These are phyloP conservation scores for Larimichthys crocea DNA, from an alignment of 2,113 vertebrate species.

Conservation along the genomic window DNA sequence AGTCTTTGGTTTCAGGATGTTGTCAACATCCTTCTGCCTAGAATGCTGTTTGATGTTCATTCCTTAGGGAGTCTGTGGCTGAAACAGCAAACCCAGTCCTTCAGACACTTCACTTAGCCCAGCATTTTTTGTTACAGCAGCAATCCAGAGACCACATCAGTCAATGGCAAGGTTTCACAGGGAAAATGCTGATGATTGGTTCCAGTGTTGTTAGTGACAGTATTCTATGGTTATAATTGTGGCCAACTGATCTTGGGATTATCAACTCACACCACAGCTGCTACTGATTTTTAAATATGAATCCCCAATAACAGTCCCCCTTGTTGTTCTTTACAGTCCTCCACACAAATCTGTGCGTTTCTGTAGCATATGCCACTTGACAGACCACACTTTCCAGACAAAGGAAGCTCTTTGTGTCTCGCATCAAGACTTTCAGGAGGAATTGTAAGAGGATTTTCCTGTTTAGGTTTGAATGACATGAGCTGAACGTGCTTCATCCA, in stretches of 20 bases:
- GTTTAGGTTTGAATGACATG: constrained; percentile 39
- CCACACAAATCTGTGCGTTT: background rate
- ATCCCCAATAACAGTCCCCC: background rate
- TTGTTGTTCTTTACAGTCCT: background rate
- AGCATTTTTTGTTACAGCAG: constrained; percentile 62
- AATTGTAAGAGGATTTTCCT: constrained; percentile 49
- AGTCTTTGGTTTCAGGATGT: constrained; percentile 75
- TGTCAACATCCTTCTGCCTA: constrained; percentile 67
- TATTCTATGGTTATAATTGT: constrained; percentile 35
- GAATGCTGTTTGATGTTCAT: constrained; percentile 73
- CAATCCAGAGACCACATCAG: constrained; percentile 63
- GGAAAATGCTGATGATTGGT: constrained; percentile 67
- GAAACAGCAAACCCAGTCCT: constrained; percentile 65
- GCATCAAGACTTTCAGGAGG: background rate
- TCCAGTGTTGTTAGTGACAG: constrained; percentile 39
- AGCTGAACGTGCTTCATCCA: constrained; percentile 42
- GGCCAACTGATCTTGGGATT: constrained; percentile 27
- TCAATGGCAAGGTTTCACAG: constrained; percentile 60
- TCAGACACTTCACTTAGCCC: constrained; percentile 68
- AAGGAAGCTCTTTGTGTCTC: constrained; percentile 30
- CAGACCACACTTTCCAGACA: background rate
- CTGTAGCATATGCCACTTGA: background rate
- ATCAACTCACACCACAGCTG: background rate
- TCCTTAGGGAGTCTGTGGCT: constrained; percentile 67
- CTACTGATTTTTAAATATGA: constrained; percentile 8